Evolutionary conservation across 2,797 vertebrate species (phyloP).

Genomic region (Pachyuromys duprasi): DNA sequence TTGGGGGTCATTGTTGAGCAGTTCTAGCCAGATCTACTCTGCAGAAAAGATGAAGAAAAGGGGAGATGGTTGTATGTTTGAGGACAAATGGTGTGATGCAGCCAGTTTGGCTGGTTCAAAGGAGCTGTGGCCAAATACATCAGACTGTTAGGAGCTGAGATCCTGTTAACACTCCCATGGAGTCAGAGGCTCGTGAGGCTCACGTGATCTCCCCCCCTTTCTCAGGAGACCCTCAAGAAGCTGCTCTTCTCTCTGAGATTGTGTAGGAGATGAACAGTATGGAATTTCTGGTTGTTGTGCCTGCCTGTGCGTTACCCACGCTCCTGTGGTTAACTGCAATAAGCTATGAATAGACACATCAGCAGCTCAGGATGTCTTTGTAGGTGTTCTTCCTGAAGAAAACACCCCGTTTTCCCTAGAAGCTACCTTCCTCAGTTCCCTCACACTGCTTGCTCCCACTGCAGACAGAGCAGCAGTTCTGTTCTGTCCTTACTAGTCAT

Average conservation of each 20-base stretch:
- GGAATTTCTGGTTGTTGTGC: background rate
- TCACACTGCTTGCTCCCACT: background rate
- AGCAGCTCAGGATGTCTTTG: background rate
- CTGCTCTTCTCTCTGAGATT: background rate
- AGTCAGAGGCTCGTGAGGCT: background rate
- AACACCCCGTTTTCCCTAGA: fast-evolving
- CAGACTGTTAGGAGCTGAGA: too few relatives aligned
- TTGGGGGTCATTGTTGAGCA: too few relatives aligned
- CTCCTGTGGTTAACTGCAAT: background rate
- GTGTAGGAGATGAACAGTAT: background rate
- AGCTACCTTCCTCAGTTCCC: background rate
- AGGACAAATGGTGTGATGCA: fast-evolving
- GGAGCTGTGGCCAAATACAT: background rate
- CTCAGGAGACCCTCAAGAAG: background rate
- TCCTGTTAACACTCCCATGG: background rate
- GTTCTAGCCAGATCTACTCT: background rate
- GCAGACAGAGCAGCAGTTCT: fast-evolving
- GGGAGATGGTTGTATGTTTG: fast-evolving
- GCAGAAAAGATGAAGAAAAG: fast-evolving
- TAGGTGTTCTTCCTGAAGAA: fast-evolving
- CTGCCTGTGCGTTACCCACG: background rate
- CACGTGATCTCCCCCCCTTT: background rate
- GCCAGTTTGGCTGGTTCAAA: background rate
- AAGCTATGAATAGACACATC: background rate
- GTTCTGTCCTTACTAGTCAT: background rate